Percentiles rank a stretch among this genome's conserved stretches.
Conservation (phyloP, 1,140 invertebrate species). For the Mya arenaria region DNA sequence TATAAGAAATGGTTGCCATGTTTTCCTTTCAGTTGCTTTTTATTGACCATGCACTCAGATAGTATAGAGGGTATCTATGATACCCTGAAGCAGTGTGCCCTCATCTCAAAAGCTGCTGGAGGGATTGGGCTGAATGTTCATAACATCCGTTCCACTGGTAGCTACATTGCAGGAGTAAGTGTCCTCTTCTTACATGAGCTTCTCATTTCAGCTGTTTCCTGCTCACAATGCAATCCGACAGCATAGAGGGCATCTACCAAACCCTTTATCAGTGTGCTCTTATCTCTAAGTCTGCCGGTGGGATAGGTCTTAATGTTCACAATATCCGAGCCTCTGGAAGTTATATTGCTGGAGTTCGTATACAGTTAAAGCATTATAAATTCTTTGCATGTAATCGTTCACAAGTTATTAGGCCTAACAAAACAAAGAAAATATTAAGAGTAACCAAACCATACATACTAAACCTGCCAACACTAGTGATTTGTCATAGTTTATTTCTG, state of each 20-base stretch:
- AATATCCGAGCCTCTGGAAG: conserved; percentile 96
- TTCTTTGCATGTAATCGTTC: too few relatives aligned
- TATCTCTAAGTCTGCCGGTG: conserved; percentile 98
- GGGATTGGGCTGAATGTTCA: conserved; percentile 99
- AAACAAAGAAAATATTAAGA: too few relatives aligned
- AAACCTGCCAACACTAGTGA: too few relatives aligned
- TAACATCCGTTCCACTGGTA: conserved; percentile 95
- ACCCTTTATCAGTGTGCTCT: conserved; percentile 94
- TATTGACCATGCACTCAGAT: conserved; percentile 97
- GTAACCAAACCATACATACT: too few relatives aligned
- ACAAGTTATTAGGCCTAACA: too few relatives aligned
- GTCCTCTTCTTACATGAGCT: neutral
- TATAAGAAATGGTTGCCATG: too few relatives aligned
- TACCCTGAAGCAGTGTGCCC: conserved; percentile 93
- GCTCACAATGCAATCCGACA: conserved; percentile 96
- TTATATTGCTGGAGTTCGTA: conserved; percentile 90
- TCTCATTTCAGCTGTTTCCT: conserved; percentile 91
- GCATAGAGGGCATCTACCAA: conserved; percentile 98
- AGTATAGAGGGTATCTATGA: conserved; percentile 99
- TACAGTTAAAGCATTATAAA: too few relatives aligned
- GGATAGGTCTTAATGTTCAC: conserved; percentile 98
- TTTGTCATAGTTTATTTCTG: too few relatives aligned
- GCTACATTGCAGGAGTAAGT: conserved; percentile 91
- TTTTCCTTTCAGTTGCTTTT: conserved; percentile 89
- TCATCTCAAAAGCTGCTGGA: conserved; percentile 98